Conservation (phyloP, 2,113 vertebrate species). For the Barbus barbus region DNA sequence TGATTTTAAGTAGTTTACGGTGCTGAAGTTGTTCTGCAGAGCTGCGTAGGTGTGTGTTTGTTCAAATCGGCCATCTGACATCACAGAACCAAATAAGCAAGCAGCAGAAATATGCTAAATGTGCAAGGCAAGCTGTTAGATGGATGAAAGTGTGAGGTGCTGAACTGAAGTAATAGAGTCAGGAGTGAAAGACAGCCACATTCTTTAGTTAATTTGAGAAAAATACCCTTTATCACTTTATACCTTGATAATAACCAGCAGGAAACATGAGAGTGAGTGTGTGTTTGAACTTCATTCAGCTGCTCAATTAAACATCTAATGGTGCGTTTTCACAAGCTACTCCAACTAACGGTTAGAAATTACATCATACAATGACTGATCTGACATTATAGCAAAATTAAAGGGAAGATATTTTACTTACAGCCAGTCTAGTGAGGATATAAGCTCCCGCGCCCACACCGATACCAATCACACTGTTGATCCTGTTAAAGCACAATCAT, state of each 20-base stretch:
- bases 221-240: conserved; percentile 43
- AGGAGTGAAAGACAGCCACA: not conserved
- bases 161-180: not conserved
- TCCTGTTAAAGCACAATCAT: conserved; percentile 68
- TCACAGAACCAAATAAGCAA: not conserved
- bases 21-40: not conserved
- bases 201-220: conserved; percentile 29
- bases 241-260: conserved; percentile 30
- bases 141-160: not conserved
- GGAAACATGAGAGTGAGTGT: conserved; percentile 28
- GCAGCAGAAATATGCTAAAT: not conserved
- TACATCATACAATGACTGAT: too few species aligned
- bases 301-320: not conserved
- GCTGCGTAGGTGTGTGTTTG: not conserved
- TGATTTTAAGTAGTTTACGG: not conserved
- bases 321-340: not conserved
- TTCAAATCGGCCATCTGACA: not conserved
- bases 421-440: conserved; percentile 87
- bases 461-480: conserved; percentile 90
- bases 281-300: not conserved
- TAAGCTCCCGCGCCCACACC: conserved; percentile 90
- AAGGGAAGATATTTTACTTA: conserved; percentile 71
- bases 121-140: not conserved
- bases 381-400: not conserved
- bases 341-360: not conserved